phyloP scores from a whole-genome alignment of 2,888 invertebrate species.

The Cephus pulcher region DNA sequence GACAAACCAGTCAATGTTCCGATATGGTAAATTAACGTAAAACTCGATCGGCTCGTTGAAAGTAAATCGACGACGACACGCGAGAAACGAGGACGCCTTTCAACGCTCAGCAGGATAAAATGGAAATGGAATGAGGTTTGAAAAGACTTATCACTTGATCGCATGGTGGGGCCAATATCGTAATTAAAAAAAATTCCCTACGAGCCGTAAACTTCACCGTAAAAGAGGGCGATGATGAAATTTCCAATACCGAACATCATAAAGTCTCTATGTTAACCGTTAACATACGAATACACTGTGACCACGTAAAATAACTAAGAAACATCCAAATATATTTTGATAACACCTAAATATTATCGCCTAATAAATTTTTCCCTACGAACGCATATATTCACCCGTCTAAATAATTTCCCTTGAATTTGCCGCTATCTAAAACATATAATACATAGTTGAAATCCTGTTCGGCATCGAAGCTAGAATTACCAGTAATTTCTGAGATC shows the following conservation, averaged over 20 bases:
- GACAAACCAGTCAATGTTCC: background rate
- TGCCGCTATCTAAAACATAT: background rate
- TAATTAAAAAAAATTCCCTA: background rate
- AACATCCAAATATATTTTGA: background rate
- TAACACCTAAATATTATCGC: background rate
- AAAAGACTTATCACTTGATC: background rate
- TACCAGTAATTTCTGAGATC: background rate
- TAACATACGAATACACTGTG: background rate
- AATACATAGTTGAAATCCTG: background rate
- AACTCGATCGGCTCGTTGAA: background rate
- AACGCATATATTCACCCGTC: background rate
- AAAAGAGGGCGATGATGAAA: background rate
- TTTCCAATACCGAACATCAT: background rate
- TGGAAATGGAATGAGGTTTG: background rate
- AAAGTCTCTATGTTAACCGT: background rate
- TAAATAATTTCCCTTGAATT: background rate
- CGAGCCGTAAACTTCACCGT: background rate
- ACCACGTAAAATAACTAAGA: background rate
- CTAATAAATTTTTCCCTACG: background rate
- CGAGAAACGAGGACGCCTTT: background rate
- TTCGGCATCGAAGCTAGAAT: background rate
- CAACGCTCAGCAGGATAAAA: background rate
- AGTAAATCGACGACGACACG: constrained; percentile 4
- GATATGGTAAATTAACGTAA: background rate
- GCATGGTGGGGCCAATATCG: background rate